Conservation (phyloP, 1,140 invertebrate species). For the Pseudomyrmex flavicornis region DNA sequence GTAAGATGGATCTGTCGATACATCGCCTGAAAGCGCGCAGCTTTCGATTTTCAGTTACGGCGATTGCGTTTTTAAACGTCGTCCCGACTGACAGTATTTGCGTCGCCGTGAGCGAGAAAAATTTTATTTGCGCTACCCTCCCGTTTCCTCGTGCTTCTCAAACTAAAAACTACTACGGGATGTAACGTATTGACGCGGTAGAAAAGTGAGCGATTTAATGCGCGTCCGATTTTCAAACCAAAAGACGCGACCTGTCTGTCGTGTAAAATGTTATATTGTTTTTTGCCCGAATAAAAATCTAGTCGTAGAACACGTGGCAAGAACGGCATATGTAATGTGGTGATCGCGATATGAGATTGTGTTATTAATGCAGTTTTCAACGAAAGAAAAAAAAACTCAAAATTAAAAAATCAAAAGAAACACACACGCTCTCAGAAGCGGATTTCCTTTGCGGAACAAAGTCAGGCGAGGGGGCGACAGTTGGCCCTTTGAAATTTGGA, state of each 20-base stretch:
- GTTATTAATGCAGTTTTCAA: constrained; percentile 1
- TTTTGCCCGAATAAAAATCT: neutral
- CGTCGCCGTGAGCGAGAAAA: constrained; percentile 53
- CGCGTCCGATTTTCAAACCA: constrained; percentile 51
- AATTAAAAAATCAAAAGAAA: constrained; percentile 41
- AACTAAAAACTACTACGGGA: constrained; percentile 26
- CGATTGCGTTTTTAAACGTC: constrained; percentile 56
- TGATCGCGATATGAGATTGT: neutral
- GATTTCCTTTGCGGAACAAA: constrained; percentile 73
- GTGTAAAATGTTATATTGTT: constrained; percentile 7
- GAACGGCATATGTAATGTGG: neutral
- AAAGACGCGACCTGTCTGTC: neutral
- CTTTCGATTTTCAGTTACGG: constrained; percentile 53
- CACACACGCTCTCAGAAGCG: constrained; percentile 52
- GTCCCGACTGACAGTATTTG: constrained; percentile 46
- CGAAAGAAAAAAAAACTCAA: neutral
- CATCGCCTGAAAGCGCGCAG: constrained; percentile 54
- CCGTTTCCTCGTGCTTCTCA: constrained; percentile 26
- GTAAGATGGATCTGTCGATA: constrained; percentile 61
- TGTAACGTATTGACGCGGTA: constrained; percentile 8
- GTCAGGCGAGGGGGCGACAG: constrained; percentile 70
- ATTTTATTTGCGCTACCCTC: constrained; percentile 51
- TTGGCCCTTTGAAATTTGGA: constrained; percentile 82
- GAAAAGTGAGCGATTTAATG: constrained; percentile 53
- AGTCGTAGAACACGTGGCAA: neutral